Conservation (phyloP, 2,888 invertebrate genomes). For the Leistus spinibarbis region DNA sequence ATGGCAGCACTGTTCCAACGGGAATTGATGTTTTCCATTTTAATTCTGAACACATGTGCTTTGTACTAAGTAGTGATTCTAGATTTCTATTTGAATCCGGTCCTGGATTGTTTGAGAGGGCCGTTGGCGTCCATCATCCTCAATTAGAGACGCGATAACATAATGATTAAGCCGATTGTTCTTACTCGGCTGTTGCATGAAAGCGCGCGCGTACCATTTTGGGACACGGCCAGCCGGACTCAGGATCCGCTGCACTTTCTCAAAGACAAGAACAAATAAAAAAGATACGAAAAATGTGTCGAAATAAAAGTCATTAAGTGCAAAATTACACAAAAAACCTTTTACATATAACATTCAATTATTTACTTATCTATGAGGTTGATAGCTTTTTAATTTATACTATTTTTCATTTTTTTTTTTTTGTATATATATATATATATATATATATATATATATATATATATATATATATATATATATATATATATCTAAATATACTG, state of each 20-base stretch:
- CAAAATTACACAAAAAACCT: neutral
- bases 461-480: too few relatives aligned
- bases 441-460: too few relatives aligned
- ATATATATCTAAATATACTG: too few relatives aligned
- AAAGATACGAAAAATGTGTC: neutral
- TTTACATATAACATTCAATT: neutral
- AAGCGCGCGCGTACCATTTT: neutral
- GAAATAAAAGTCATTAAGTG: slow-evolving; percentile 4
- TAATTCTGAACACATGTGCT: neutral
- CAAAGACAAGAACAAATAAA: neutral
- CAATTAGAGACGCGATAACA: slow-evolving; percentile 3
- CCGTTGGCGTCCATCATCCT: neutral
- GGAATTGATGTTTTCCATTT: neutral
- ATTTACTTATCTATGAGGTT: neutral
- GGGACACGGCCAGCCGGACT: neutral
- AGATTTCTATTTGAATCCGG: neutral
- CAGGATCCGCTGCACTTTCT: slow-evolving; percentile 1
- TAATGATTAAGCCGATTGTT: slow-evolving; percentile 6
- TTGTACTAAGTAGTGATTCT: too few relatives aligned
- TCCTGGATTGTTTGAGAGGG: neutral
- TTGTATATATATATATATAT: too few relatives aligned
- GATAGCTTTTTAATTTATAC: neutral
- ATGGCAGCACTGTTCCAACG: too few relatives aligned
- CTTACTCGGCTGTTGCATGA: neutral
- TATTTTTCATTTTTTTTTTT: neutral